Base-by-base conservation (phyloP, 2,113 vertebrate species). In the Nyctereutes procyonoides region DNA sequence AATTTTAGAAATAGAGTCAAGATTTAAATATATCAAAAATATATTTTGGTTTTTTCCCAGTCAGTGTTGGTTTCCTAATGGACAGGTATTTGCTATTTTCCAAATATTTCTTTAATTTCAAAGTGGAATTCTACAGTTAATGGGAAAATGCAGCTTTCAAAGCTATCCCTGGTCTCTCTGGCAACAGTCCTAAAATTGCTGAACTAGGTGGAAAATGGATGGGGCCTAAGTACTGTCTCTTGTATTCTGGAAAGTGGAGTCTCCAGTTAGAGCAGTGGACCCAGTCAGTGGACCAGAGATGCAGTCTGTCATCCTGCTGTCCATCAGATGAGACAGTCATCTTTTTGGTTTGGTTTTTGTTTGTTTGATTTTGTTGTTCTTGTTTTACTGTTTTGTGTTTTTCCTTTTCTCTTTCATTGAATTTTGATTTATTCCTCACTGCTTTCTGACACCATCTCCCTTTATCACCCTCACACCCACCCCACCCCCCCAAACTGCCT, bases 371-470 rank as follows among this genome's bases (percentile, higher is more conserved):
- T 26, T 63, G 73, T 73, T 80, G 9, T 95, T 94, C 26, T 94
- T 95, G 58, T 73, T 76, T 97, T 91, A 89, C 35, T 96, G 97
- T 97, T 96, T 71, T 79, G 9, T 97, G 86, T 98, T 92, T 82
- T 60, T 88, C 26, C 32, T 83, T 97, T 71, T 51, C 19, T 82
- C 12, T 88, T 95, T 94, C 73, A 79, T 93, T 95, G 38, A 92
- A 32, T 97, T 98, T 97, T 96, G 88, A 82, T 97, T 97, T 95
- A 58, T 88, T 97, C 58, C 73, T 96, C 88, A 85, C 55, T 96
- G 97, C 96, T 95, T 90, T 95, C 62, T 85, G 82, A 93, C 16
- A 53, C 77, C 67, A 53, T 79, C 63, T 43, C 74, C 91, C 71
- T 69, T 69, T 20, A 30, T 32, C 58, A 35, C 58, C 26, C 11